Conservation (phyloP, 2,113 vertebrate species). For the Gulo gulo region DNA sequence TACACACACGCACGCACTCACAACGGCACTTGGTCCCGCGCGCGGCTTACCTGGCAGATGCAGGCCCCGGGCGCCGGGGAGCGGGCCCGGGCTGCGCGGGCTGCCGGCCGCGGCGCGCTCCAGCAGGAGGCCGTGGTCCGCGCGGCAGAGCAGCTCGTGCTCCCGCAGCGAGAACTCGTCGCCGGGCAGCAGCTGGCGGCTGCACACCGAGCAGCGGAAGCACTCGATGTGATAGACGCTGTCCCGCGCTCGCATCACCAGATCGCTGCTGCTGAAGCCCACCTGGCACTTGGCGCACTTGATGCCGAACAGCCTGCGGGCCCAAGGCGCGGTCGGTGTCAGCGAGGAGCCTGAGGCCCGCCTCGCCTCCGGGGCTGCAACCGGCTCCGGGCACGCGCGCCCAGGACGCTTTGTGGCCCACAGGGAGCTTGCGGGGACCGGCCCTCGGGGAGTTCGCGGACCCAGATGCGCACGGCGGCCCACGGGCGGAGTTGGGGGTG, state of each 20-base stretch:
- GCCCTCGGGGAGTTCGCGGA: background rate
- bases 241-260: conserved; percentile 96
- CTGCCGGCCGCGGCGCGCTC: conserved; percentile 87
- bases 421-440: background rate
- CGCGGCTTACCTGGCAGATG: conserved; percentile 88
- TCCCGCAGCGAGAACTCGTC: conserved; percentile 97
- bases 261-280: conserved; percentile 95
- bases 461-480: background rate
- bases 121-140: conserved; percentile 89
- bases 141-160: conserved; percentile 93
- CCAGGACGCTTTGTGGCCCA: background rate
- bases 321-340: background rate
- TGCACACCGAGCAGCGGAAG: conserved; percentile 96
- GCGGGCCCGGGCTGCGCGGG: conserved; percentile 87
- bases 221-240: conserved; percentile 97
- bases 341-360: background rate
- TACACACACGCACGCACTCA: background rate
- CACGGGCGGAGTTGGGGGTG: background rate
- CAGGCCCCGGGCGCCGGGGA: conserved; percentile 83
- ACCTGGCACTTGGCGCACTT: conserved; percentile 95
- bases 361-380: background rate
- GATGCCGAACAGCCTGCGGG: conserved; percentile 94
- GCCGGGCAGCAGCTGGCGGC: conserved; percentile 94
- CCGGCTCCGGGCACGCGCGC: background rate
- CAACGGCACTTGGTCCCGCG: background rate